Conservation (phyloP, 1,140 invertebrate genomes). For the Dendroctonus ponderosae region DNA sequence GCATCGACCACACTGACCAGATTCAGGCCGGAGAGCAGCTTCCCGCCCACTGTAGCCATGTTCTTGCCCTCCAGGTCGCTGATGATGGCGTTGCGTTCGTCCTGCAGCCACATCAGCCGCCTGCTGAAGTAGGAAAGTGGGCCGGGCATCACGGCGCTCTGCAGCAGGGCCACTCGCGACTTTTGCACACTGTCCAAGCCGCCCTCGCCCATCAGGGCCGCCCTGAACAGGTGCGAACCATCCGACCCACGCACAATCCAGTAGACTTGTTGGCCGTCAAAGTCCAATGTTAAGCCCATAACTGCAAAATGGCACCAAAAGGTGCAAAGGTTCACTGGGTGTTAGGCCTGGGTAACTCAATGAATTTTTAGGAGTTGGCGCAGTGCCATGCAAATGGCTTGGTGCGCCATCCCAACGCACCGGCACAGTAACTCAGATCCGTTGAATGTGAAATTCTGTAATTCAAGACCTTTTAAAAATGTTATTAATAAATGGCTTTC, state of each 20-base stretch:
- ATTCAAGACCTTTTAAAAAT: too few relatives aligned
- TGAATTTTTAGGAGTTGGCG: too few relatives aligned
- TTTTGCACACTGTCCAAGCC: conserved; percentile 38
- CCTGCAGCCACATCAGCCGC: conserved; percentile 76
- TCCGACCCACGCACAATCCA: conserved; percentile 77
- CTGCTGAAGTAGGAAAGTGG: conserved; percentile 78
- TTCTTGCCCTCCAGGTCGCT: conserved; percentile 75
- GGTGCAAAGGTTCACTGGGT: neutral
- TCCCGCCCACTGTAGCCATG: conserved; percentile 67
- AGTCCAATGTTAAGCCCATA: conserved; percentile 78
- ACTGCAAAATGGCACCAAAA: conserved; percentile 54
- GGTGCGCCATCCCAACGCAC: too few relatives aligned
- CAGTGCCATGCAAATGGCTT: too few relatives aligned
- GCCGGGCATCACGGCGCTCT: conserved; percentile 57
- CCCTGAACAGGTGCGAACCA: conserved; percentile 69
- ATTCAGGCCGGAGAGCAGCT: conserved; percentile 62
- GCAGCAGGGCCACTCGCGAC: conserved; percentile 51
- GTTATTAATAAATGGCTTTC: too few relatives aligned
- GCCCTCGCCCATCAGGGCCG: conserved; percentile 60
- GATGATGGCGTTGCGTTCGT: conserved; percentile 71
- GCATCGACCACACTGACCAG: conserved; percentile 73
- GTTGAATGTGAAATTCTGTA: too few relatives aligned
- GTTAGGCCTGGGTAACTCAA: too few relatives aligned
- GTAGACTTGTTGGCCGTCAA: conserved; percentile 69
- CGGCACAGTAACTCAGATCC: too few relatives aligned